A percentile compares a stretch with the other conserved stretches of the same genome.
phyloP scores from a whole-genome alignment of 2,888 invertebrate species.

The Morpho helenor region DNA sequence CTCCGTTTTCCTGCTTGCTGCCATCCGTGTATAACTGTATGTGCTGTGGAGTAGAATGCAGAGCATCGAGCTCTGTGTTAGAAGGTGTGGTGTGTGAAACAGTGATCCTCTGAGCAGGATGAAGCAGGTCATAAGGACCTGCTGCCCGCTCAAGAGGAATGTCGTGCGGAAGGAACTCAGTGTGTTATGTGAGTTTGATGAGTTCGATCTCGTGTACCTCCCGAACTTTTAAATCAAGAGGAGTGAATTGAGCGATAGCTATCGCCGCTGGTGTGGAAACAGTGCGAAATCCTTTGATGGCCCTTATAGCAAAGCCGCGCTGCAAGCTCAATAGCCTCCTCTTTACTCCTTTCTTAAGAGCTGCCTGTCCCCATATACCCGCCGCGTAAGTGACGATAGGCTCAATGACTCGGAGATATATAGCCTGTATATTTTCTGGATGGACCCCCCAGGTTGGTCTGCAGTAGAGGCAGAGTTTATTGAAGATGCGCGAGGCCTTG shows the following conservation, averaged over 20 bases:
- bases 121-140: background rate
- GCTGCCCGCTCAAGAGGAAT: background rate
- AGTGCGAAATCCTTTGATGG: constrained; percentile 22
- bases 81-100: background rate
- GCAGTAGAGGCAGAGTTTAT: constrained; percentile 14
- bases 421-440: constrained; percentile 18
- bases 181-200: background rate
- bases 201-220: too few relatives aligned
- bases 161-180: background rate
- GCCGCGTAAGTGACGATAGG: constrained; percentile 26
- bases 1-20: background rate
- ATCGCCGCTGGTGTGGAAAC: constrained; percentile 19
- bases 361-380: constrained; percentile 18
- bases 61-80: background rate
- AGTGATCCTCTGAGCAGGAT: background rate
- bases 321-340: constrained; percentile 12
- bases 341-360: background rate
- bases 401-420: constrained; percentile 25
- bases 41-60: background rate
- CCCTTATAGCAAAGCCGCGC: constrained; percentile 22
- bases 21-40: constrained; percentile 1
- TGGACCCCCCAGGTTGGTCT: constrained; percentile 26
- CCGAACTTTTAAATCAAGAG: constrained; percentile 14
- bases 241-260: constrained; percentile 19
- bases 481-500: too few relatives aligned